Conservation (phyloP, 2,888 invertebrate species). For the Lacanobia oleracea region DNA sequence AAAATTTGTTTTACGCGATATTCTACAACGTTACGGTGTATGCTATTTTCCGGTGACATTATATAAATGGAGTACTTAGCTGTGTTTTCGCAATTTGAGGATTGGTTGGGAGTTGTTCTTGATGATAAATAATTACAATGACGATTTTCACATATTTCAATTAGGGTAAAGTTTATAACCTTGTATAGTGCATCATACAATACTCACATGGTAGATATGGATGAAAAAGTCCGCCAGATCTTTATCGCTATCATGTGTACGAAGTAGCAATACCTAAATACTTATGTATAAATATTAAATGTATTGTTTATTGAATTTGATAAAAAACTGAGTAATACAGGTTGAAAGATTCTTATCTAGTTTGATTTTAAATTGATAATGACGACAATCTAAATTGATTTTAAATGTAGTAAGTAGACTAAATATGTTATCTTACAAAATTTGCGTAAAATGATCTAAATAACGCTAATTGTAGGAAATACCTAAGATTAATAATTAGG, state of each 20-base stretch:
- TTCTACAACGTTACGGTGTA: too few relatives aligned
- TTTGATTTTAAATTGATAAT: slow-evolving; percentile 31
- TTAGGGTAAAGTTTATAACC: too few relatives aligned
- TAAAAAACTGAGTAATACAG: slow-evolving; percentile 6
- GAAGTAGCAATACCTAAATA: background rate
- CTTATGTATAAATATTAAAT: background rate
- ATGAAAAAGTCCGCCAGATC: slow-evolving; percentile 9
- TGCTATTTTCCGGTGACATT: too few relatives aligned
- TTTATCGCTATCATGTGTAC: slow-evolving; percentile 7
- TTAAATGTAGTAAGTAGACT: background rate
- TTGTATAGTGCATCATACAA: background rate
- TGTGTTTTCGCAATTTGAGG: background rate
- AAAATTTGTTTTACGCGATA: too few relatives aligned
- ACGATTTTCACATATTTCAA: background rate
- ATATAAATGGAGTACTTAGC: too few relatives aligned
- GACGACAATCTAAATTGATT: slow-evolving; percentile 9
- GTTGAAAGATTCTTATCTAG: slow-evolving; percentile 29
- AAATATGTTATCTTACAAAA: slow-evolving; percentile 20
- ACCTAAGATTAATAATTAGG: background rate
- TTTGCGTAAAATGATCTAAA: background rate
- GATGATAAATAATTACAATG: too few relatives aligned
- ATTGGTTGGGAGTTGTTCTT: too few relatives aligned
- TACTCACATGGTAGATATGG: background rate
- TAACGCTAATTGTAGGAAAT: slow-evolving; percentile 9
- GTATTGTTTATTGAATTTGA: slow-evolving; percentile 1